Evolutionary conservation across 2,113 vertebrate species (phyloP), one percentile per base, ranked within the genome.

Genomic region (Oreochromis tanganicae): DNA sequence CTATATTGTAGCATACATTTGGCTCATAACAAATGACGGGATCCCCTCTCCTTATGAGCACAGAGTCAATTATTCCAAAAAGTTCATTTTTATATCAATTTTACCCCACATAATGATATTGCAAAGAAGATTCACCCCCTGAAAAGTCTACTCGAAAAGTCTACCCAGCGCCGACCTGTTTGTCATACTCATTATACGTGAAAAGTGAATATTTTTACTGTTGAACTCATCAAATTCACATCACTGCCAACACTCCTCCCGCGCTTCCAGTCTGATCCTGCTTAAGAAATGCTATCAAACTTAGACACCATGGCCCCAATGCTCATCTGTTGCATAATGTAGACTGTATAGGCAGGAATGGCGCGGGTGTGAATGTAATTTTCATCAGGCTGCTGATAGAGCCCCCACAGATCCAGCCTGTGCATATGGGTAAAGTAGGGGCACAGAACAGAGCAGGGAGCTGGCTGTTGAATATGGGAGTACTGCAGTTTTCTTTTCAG

Each of bases 1-100:
- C 95, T 96, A 97, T 98, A 98, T 99, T 98, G 97, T 98, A 98
- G 98, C 97, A 97, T 97, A 97, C 97, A 98, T 99, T 98, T 98
- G 97, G 97, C 96, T 96, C 94, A 96, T 96, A 97, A 97, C 95
- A 97, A 96, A 97, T 96, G 96, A 96, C 90, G 90, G 93, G 88
- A 93, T 92, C 92, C 87, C 87, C 93, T 94, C 95, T 94, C 85
- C 93, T 96, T 96, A 96, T 97, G 94, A 96, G 95, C 94, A 94
- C 82, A 6, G 94, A 96, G 96, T 96, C 95, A 96, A 96, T 96
- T 96, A 97, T 96, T 95, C 94, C 90, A 73, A 94, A 95, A 95
- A 96, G 95, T 96, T 96, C 91, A 95, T 95, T 96, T 96, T 94
- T 93, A 96, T 95, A 96, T 93, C 90, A 94, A 96, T 96, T 96